phyloP scores from a whole-genome alignment of 2,113 vertebrate species.

The Sceloporus tristichus region DNA sequence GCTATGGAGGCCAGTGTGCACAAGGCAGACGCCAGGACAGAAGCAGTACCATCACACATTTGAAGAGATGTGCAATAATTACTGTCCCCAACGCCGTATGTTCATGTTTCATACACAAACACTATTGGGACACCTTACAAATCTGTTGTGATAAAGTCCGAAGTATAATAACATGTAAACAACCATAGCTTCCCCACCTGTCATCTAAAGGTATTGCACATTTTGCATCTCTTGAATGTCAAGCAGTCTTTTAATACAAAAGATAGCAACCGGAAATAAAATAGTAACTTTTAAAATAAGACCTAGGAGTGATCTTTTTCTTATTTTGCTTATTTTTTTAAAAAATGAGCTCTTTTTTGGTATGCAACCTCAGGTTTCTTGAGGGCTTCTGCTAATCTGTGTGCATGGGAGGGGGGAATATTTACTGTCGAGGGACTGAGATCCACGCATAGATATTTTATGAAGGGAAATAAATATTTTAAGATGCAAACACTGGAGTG shows the following conservation, averaged over 20 bases:
- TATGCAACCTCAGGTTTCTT: conserved; percentile 62
- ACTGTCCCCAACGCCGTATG: too few relatives aligned
- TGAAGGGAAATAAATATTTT: conserved; percentile 81
- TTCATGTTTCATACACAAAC: too few relatives aligned
- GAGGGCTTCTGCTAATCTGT: conserved; percentile 66
- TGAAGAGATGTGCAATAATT: too few relatives aligned
- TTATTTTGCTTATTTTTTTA: not conserved
- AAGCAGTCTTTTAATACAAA: not conserved
- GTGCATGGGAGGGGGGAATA: conserved; percentile 55
- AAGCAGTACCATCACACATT: too few relatives aligned
- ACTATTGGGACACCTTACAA: too few relatives aligned
- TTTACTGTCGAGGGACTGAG: conserved; percentile 63
- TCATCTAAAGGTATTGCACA: not conserved
- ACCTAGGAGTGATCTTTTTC: not conserved
- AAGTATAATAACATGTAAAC: too few relatives aligned
- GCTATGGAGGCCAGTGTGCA: too few relatives aligned
- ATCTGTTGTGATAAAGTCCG: too few relatives aligned
- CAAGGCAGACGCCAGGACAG: too few relatives aligned
- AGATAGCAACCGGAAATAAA: conserved; percentile 22
- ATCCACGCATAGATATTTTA: conserved; percentile 75
- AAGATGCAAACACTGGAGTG: conserved; percentile 70
- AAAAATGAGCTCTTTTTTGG: conserved; percentile 27
- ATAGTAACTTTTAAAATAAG: conserved; percentile 32
- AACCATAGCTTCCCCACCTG: too few relatives aligned
- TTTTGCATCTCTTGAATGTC: too few relatives aligned